These are phyloP conservation scores for Caenorhabditis afra DNA, from an alignment of 2,888 invertebrate genomes.

Conservation along the genomic window DNA sequence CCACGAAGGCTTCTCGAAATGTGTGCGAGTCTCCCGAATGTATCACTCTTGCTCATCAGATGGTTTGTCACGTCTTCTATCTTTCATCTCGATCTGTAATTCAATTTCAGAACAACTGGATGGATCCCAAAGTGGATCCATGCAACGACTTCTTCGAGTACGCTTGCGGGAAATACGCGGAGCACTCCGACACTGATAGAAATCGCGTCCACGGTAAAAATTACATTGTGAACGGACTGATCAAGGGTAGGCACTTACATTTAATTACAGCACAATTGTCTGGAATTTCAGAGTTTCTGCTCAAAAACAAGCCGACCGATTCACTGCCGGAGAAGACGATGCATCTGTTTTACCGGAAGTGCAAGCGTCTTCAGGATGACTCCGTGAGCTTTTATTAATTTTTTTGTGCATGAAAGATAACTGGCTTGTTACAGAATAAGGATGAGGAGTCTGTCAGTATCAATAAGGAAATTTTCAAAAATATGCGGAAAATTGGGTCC, in stretches of 20 bases:
- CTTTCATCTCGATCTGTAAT: too few relatives aligned
- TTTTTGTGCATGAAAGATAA: too few relatives aligned
- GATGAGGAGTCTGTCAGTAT: background rate
- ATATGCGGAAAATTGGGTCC: constrained; percentile 50
- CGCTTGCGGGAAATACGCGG: constrained; percentile 69
- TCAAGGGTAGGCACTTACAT: background rate
- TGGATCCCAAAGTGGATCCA: constrained; percentile 68
- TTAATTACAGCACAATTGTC: too few relatives aligned
- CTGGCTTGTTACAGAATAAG: background rate
- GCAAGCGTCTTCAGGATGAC: background rate
- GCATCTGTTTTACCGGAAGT: constrained; percentile 4
- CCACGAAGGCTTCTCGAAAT: background rate
- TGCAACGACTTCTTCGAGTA: constrained; percentile 74
- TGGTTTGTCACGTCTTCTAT: background rate
- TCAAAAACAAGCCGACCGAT: background rate
- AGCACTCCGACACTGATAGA: constrained; percentile 14
- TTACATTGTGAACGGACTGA: background rate
- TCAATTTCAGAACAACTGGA: constrained; percentile 60
- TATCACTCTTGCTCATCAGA: constrained; percentile 18
- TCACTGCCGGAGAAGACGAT: constrained; percentile 1
- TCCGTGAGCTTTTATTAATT: background rate
- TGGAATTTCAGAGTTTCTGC: background rate
- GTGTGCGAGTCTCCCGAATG: constrained; percentile 26
- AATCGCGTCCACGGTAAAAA: background rate
- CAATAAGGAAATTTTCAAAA: background rate